Conservation (phyloP, 1,140 invertebrate genomes). For the Oryctes rhinoceros region DNA sequence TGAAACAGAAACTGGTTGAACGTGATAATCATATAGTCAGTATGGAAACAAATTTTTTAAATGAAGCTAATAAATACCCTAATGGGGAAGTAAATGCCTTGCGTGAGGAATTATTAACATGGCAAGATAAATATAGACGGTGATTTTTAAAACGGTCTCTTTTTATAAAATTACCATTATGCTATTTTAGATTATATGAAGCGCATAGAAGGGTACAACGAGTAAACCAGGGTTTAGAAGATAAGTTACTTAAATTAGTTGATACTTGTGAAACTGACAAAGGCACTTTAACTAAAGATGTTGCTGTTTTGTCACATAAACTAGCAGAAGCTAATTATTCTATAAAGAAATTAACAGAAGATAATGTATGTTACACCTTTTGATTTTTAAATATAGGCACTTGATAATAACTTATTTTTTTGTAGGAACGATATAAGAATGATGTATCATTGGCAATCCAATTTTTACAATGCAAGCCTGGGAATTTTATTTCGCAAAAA, state of each 20-base stretch:
- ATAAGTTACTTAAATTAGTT: conserved; percentile 91
- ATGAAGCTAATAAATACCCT: conserved; percentile 78
- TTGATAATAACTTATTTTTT: conserved; percentile 55
- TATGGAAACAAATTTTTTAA: conserved; percentile 86
- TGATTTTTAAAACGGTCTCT: conserved; percentile 49
- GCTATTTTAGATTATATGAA: conserved; percentile 79
- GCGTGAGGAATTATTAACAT: conserved; percentile 84
- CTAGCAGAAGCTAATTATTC: conserved; percentile 88
- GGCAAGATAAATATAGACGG: conserved; percentile 93
- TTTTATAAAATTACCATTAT: not conserved
- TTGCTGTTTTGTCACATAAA: conserved; percentile 85
- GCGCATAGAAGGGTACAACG: conserved; percentile 94
- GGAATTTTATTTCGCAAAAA: conserved; percentile 92
- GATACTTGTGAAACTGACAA: conserved; percentile 94
- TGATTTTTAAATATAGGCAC: not conserved
- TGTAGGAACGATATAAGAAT: conserved; percentile 91
- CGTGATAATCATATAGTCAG: conserved; percentile 83
- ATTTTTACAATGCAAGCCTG: conserved; percentile 93
- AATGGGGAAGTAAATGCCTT: conserved; percentile 78
- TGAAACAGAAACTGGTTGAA: conserved; percentile 81
- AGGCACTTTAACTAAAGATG: conserved; percentile 84
- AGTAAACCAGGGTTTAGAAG: conserved; percentile 94
- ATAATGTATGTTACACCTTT: conserved; percentile 79
- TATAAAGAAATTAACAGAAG: conserved; percentile 86
- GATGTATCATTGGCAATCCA: conserved; percentile 95